phyloP scores from a whole-genome alignment of 2,113 vertebrate genomes.

The Collichthys lucidus region DNA sequence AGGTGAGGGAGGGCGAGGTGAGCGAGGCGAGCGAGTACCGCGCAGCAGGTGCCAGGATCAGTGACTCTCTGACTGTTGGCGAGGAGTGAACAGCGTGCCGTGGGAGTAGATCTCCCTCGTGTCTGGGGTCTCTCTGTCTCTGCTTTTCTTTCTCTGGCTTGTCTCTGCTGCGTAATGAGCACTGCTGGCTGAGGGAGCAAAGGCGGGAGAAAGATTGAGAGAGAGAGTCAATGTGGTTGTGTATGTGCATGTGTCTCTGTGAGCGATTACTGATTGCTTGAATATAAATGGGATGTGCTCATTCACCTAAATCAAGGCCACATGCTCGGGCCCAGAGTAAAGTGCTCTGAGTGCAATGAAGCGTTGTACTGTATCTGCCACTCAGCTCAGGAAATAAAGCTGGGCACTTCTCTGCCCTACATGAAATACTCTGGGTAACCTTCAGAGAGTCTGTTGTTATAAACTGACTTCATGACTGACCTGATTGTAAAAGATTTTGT shows the following conservation, averaged over 20 bases:
- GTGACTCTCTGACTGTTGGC: slow-evolving; percentile 58
- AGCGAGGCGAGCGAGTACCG: not conserved
- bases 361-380: slow-evolving; percentile 74
- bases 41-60: slow-evolving; percentile 67
- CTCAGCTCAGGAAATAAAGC: slow-evolving; percentile 65
- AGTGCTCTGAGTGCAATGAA: slow-evolving; percentile 63
- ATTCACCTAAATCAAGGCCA: slow-evolving; percentile 82
- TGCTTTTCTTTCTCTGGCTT: slow-evolving; percentile 45
- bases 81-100: slow-evolving; percentile 52
- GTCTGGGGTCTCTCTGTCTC: slow-evolving; percentile 51
- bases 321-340: slow-evolving; percentile 68
- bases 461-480: slow-evolving; percentile 43
- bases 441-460: slow-evolving; percentile 65
- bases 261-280: slow-evolving; percentile 75
- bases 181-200: slow-evolving; percentile 25
- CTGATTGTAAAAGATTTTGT: slow-evolving; percentile 31
- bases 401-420: slow-evolving; percentile 51
- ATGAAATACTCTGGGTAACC: slow-evolving; percentile 64
- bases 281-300: slow-evolving; percentile 78
- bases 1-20: not conserved
- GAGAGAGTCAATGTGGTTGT: slow-evolving; percentile 34
- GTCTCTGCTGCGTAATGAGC: slow-evolving; percentile 61
- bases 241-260: slow-evolving; percentile 56
- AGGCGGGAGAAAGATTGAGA: slow-evolving; percentile 17
- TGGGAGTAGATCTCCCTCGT: slow-evolving; percentile 62